Conservation (phyloP, 2,888 invertebrate genomes). For the Pyrocoelia pectoralis region DNA sequence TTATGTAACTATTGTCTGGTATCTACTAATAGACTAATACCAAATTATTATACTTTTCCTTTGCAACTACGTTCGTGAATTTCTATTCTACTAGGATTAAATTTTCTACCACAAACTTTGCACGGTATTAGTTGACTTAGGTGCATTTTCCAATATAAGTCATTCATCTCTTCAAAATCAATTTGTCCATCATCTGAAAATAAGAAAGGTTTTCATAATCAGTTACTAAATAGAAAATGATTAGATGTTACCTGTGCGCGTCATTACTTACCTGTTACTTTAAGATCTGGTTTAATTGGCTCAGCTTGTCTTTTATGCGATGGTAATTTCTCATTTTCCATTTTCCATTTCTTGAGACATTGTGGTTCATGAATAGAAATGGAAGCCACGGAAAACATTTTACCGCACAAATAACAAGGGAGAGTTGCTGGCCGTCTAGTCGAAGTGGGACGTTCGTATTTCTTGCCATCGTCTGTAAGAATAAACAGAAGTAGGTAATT, state of each 20-base stretch:
- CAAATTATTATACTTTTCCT: conserved; percentile 39
- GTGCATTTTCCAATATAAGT: conserved; percentile 67
- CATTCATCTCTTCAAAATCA: conserved; percentile 56
- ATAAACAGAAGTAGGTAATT: too few species aligned
- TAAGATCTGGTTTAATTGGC: conserved; percentile 66
- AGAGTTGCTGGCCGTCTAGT: conserved; percentile 53
- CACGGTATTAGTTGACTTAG: conserved; percentile 68
- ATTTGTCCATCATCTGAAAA: conserved; percentile 56
- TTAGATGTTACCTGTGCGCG: too few species aligned
- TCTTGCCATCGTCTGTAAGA: background rate
- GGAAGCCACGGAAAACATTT: conserved; percentile 69
- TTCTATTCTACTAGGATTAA: conserved; percentile 70
- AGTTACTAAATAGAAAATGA: too few species aligned
- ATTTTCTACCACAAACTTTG: conserved; percentile 68
- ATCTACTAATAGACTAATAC: too few species aligned
- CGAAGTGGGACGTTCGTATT: conserved; percentile 18
- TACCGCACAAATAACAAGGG: conserved; percentile 71
- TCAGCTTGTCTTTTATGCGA: conserved; percentile 62
- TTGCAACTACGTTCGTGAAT: conserved; percentile 70
- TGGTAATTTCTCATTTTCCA: conserved; percentile 69
- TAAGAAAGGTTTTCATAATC: too few species aligned
- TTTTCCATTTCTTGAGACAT: conserved; percentile 71
- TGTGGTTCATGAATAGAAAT: conserved; percentile 72
- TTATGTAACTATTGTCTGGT: too few species aligned
- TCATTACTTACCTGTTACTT: conserved; percentile 60